phyloP scores from a whole-genome alignment of 2,797 vertebrate genomes.

The Urosaurus nigricauda region DNA sequence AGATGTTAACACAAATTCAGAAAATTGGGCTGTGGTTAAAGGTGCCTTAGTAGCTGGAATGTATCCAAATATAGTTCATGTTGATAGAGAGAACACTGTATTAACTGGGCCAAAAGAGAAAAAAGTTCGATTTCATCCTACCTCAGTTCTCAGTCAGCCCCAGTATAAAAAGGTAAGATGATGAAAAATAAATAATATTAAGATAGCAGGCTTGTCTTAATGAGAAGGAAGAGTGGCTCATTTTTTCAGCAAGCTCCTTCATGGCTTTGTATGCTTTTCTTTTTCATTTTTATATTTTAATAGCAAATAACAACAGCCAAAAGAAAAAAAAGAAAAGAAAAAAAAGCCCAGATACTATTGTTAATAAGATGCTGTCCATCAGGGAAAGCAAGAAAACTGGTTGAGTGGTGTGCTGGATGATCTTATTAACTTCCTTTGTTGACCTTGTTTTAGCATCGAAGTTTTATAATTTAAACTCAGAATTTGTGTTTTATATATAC shows the following conservation, averaged over 20 bases:
- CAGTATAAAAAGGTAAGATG: constrained; percentile 88
- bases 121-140: constrained; percentile 90
- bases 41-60: constrained; percentile 93
- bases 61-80: constrained; percentile 92
- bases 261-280: neutral
- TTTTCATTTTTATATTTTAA: neutral
- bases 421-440: neutral
- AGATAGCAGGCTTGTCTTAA: neutral
- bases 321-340: neutral
- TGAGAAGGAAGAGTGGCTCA: neutral
- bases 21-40: constrained; percentile 97
- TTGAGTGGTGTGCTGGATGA: neutral
- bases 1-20: constrained; percentile 93
- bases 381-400: neutral
- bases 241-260: neutral
- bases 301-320: neutral
- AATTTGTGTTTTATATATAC: neutral
- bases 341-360: neutral
- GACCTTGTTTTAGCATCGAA: neutral
- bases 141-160: constrained; percentile 88
- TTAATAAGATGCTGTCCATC: neutral
- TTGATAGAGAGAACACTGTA: constrained; percentile 82
- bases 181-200: constrained; percentile 14
- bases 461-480: neutral
- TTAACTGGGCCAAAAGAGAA: constrained; percentile 87